Conservation (phyloP, 2,888 invertebrate species). For the Aromia moschata region DNA sequence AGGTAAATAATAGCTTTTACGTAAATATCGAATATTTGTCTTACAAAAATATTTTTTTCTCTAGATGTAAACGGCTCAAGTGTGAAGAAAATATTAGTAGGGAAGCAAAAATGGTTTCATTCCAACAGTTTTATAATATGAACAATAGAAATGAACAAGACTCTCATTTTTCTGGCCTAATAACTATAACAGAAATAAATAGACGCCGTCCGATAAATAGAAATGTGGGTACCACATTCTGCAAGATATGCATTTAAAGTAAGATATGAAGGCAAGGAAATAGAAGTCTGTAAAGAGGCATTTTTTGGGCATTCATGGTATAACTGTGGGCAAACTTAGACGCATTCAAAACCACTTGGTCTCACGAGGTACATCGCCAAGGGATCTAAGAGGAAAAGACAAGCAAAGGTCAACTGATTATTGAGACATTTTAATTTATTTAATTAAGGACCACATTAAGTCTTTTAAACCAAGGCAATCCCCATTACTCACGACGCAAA, state of each 20-base stretch:
- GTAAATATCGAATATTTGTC: conserved; percentile 5
- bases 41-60: conserved; percentile 5
- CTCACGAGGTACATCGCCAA: conserved; percentile 16
- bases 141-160: conserved; percentile 1
- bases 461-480: conserved; percentile 22
- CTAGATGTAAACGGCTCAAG: conserved; percentile 9
- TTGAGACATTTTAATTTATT: conserved; percentile 17
- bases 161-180: conserved; percentile 3
- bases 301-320: conserved; percentile 24
- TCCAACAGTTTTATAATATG: conserved; percentile 23
- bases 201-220: conserved; percentile 12
- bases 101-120: conserved; percentile 16
- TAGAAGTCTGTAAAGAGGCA: conserved; percentile 22
- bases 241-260: conserved; percentile 23
- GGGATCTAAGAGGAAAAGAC: conserved; percentile 24
- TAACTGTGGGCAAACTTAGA: conserved; percentile 21
- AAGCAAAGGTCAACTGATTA: conserved; percentile 26
- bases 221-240: conserved; percentile 15
- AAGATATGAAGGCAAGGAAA: conserved; percentile 25
- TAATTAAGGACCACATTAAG: conserved; percentile 27
- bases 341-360: conserved; percentile 27
- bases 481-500: conserved; percentile 20
- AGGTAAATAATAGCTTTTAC: conserved; percentile 20
- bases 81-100: conserved; percentile 15
- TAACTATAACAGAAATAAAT: conserved; percentile 16